Evolutionary conservation across 1,140 invertebrate genomes (phyloP).

Genomic region (Mycetomoellerius zeteki): DNA sequence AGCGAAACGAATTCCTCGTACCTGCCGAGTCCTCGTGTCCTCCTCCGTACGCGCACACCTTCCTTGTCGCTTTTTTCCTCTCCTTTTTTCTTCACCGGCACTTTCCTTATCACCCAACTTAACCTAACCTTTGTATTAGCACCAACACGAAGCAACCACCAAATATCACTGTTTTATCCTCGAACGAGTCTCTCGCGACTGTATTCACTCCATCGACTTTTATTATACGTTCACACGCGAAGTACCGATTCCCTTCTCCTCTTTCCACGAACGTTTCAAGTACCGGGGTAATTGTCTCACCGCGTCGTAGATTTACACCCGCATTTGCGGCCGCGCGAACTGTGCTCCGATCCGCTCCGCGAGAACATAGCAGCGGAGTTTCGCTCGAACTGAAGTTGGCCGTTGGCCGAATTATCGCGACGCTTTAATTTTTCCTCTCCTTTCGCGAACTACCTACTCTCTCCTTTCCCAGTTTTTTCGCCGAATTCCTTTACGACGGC

Average conservation of each 20-base stretch:
- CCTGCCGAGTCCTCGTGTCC: background rate
- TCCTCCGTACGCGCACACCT: background rate
- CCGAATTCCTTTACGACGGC: background rate
- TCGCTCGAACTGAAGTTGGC: too few relatives aligned
- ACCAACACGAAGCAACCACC: constrained; percentile 68
- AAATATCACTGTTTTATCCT: constrained; percentile 63
- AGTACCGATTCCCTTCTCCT: background rate
- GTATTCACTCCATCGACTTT: constrained; percentile 30
- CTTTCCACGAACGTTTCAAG: background rate
- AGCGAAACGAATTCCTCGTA: background rate
- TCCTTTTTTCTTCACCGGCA: constrained; percentile 45
- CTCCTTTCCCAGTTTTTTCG: background rate
- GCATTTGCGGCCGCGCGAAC: background rate
- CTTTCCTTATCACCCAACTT: constrained; percentile 67
- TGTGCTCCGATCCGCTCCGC: background rate
- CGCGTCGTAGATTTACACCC: constrained; percentile 9
- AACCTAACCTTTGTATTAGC: constrained; percentile 51
- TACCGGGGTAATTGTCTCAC: constrained; percentile 18
- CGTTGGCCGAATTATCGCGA: background rate
- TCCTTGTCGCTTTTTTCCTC: background rate
- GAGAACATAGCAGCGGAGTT: background rate
- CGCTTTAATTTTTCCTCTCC: background rate
- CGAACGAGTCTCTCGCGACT: constrained; percentile 1
- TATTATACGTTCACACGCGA: constrained; percentile 25
- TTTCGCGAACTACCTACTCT: too few relatives aligned